These are phyloP conservation scores for Coremacera marginata DNA, from an alignment of 2,888 invertebrate genomes.

Conservation along the genomic window DNA sequence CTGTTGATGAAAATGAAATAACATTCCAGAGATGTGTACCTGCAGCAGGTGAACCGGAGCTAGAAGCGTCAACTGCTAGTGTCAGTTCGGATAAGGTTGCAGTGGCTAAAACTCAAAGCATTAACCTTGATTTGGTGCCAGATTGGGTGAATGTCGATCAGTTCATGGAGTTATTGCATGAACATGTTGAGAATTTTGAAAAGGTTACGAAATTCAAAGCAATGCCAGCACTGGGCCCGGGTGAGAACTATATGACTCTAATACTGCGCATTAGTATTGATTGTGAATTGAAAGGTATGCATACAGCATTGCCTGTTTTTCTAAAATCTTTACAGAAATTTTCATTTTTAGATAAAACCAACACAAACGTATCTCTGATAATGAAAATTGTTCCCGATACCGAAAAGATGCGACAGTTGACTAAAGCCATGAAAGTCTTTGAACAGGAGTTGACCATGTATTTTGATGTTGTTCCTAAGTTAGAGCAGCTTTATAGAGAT, in stretches of 20 bases:
- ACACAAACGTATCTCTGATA: constrained; percentile 53
- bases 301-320: neutral
- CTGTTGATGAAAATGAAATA: constrained; percentile 8
- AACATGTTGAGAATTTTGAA: constrained; percentile 47
- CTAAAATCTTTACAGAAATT: neutral
- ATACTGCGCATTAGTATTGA: constrained; percentile 56
- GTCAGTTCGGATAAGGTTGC: neutral
- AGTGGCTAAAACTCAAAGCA: neutral
- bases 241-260: constrained; percentile 62
- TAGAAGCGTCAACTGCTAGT: neutral
- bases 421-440: constrained; percentile 55
- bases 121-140: constrained; percentile 44
- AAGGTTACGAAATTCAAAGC: constrained; percentile 52
- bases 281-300: constrained; percentile 52
- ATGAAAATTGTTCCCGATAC: constrained; percentile 58
- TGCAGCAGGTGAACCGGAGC: neutral
- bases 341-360: constrained; percentile 49
- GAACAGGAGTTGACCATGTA: constrained; percentile 52
- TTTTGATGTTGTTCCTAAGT: constrained; percentile 54
- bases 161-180: constrained; percentile 52
- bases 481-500: constrained; percentile 54
- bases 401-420: constrained; percentile 50
- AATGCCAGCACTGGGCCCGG: constrained; percentile 51
- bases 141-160: constrained; percentile 56
- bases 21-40: neutral